Conservation (phyloP, 2,888 invertebrate genomes). For the Diplazon laetatorius region DNA sequence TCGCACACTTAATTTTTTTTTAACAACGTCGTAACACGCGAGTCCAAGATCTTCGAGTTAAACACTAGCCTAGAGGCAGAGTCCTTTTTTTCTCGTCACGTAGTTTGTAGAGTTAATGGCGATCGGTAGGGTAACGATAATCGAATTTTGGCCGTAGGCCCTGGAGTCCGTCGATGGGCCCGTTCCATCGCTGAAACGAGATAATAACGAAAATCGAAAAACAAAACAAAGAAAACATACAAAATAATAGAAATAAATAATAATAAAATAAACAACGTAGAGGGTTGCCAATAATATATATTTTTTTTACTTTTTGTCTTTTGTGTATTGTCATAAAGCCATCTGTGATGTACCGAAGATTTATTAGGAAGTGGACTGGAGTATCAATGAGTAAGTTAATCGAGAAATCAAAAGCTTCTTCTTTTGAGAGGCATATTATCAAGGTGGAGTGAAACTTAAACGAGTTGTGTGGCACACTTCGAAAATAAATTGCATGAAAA, state of each 20-base stretch:
- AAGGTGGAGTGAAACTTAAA: too few species aligned
- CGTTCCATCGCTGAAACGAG: constrained; percentile 79
- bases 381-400: too few species aligned
- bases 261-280: not conserved
- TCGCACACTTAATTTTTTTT: constrained; percentile 34
- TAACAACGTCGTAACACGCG: constrained; percentile 16
- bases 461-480: too few species aligned
- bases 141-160: constrained; percentile 69
- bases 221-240: constrained; percentile 38
- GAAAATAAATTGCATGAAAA: too few species aligned
- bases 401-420: too few species aligned
- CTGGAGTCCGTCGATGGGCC: constrained; percentile 68
- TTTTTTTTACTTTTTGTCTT: too few species aligned
- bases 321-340: too few species aligned
- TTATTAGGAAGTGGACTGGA: too few species aligned
- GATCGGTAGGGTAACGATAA: constrained; percentile 28
- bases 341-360: too few species aligned
- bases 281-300: too few species aligned
- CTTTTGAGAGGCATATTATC: too few species aligned
- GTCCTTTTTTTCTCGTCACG: constrained; percentile 71
- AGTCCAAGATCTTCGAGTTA: too few species aligned
- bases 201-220: constrained; percentile 69
- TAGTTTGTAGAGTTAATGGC: constrained; percentile 49
- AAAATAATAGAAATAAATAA: constrained; percentile 6
- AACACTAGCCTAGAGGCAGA: constrained; percentile 39